These are phyloP conservation scores for Trichonephila clavipes DNA, from an alignment of 1,140 invertebrate genomes.

Conservation along the genomic window DNA sequence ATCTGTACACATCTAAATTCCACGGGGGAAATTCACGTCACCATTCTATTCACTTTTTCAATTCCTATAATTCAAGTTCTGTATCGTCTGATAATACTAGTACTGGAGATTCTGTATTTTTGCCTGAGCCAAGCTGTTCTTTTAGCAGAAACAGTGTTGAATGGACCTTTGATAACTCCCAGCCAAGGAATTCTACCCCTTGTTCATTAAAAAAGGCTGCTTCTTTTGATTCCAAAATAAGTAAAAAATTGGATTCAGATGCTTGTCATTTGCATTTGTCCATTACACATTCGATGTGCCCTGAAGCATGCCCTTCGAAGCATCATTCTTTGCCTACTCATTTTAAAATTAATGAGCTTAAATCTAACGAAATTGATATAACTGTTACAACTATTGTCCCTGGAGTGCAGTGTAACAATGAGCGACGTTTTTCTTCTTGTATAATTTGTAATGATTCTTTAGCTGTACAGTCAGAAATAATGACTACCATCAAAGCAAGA, in stretches of 20 bases:
- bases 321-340: conserved; percentile 32
- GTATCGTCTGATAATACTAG: not conserved
- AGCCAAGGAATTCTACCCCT: not conserved
- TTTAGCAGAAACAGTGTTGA: not conserved
- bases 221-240: not conserved
- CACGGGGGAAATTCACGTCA: not conserved
- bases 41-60: not conserved
- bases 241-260: not conserved
- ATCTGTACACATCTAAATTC: conserved; percentile 37
- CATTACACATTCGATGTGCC: conserved; percentile 35
- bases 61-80: not conserved
- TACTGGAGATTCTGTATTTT: not conserved
- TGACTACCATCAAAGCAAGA: conserved; percentile 56
- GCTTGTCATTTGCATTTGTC: conserved; percentile 32
- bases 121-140: conserved; percentile 44
- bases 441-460: conserved; percentile 7
- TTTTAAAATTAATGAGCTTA: conserved; percentile 30
- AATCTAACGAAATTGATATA: conserved; percentile 36
- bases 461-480: conserved; percentile 31
- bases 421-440: not conserved
- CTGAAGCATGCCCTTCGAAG: not conserved
- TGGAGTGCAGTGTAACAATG: not conserved
- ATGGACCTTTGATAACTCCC: not conserved
- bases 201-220: not conserved
- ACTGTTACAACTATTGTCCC: not conserved